Evolutionary conservation across 1,140 invertebrate genomes (phyloP).

Genomic region (Saccostrea glomerata): DNA sequence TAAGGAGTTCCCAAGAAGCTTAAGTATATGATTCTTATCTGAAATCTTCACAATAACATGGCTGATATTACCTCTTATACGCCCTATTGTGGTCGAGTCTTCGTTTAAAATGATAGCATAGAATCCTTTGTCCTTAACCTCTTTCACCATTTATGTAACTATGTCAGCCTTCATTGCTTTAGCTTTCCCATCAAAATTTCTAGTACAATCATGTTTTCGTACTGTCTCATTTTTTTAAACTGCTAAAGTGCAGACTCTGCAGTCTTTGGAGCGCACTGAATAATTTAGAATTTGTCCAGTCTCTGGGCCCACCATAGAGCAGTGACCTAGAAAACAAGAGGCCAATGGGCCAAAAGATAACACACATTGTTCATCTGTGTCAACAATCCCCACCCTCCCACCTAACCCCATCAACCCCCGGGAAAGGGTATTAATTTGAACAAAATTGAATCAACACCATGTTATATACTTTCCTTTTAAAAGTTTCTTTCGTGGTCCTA

Average conservation of each 20-base stretch:
- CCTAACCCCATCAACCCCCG: too few species aligned
- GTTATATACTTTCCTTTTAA: too few species aligned
- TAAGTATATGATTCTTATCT: conserved; percentile 46
- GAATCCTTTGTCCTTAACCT: conserved; percentile 6
- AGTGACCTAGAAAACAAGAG: conserved; percentile 8
- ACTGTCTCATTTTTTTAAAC: not conserved
- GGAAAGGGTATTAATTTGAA: too few species aligned
- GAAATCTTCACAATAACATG: conserved; percentile 44
- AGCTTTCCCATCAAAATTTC: conserved; percentile 14
- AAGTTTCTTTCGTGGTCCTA: too few species aligned
- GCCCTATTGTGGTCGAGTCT: conserved; percentile 12
- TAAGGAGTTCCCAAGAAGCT: conserved; percentile 24
- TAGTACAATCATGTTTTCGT: conserved; percentile 21
- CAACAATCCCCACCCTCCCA: too few species aligned
- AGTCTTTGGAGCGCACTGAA: not conserved
- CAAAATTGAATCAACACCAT: too few species aligned
- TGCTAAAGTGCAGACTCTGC: conserved; percentile 14
- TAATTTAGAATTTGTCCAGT: conserved; percentile 26
- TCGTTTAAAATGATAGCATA: conserved; percentile 21
- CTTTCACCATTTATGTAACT: conserved; percentile 36
- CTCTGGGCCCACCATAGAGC: conserved; percentile 29
- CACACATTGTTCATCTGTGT: too few species aligned
- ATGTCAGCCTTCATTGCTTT: conserved; percentile 44
- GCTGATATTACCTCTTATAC: not conserved
- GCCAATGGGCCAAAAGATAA: too few species aligned